Conservation (phyloP, 2,888 invertebrate genomes). For the Prosapia bicincta region DNA sequence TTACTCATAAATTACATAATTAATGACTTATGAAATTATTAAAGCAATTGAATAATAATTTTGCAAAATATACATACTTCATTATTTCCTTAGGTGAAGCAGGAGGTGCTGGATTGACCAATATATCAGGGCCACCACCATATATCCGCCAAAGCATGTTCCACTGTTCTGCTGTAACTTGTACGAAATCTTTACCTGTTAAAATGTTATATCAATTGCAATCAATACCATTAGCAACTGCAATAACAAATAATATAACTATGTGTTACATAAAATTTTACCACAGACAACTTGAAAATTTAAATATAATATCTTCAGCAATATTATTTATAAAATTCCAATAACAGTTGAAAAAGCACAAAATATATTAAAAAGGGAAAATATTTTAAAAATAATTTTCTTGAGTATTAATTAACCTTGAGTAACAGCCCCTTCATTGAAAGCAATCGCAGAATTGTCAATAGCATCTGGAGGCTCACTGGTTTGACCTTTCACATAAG, state of each 20-base stretch:
- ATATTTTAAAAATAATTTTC: background rate
- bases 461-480: conserved; percentile 82
- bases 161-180: conserved; percentile 83
- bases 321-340: no score
- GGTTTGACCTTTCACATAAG: conserved; percentile 74
- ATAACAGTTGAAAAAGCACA: no score
- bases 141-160: conserved; percentile 80
- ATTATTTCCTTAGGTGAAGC: background rate
- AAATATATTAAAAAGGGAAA: no score
- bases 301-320: no score
- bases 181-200: conserved; percentile 62
- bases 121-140: conserved; percentile 84
- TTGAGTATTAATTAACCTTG: conserved; percentile 3
- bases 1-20: no score
- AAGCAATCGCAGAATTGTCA: conserved; percentile 69
- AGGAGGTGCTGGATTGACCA: conserved; percentile 41
- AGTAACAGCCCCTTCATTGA: conserved; percentile 10
- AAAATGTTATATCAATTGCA: no score
- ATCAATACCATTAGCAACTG: no score
- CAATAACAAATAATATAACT: no score
- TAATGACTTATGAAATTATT: no score
- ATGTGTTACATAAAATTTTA: no score
- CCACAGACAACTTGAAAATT: no score
- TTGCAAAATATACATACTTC: background rate
- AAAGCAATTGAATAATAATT: no score